Conservation (phyloP, 2,113 vertebrate genomes). For the Podocnemis expansa region DNA sequence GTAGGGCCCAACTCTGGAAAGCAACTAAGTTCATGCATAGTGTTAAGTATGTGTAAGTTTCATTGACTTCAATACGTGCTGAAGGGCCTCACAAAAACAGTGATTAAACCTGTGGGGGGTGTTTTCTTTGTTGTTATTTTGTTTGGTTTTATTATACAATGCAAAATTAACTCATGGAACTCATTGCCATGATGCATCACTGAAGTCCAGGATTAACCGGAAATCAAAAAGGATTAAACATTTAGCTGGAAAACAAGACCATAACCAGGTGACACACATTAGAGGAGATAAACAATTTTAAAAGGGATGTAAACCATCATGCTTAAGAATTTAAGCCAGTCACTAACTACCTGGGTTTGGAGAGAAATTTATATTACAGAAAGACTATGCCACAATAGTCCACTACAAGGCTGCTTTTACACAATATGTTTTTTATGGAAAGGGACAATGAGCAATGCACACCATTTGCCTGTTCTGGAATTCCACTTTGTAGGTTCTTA, state of each 20-base stretch:
- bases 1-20: fast-evolving
- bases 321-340: not conserved
- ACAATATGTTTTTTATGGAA: not conserved
- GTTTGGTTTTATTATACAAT: not conserved
- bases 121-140: not conserved
- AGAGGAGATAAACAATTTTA: not conserved
- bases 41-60: no score
- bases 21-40: fast-evolving
- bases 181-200: not conserved
- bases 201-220: not conserved
- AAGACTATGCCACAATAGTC: not conserved
- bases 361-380: fast-evolving
- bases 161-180: not conserved
- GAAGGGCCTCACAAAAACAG: not conserved
- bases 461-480: fast-evolving
- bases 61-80: fast-evolving
- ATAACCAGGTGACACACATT: not conserved
- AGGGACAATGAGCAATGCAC: not conserved
- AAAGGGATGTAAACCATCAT: not conserved
- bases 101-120: not conserved
- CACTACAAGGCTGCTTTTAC: not conserved
- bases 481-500: not conserved
- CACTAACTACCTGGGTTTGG: no score
- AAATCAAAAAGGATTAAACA: not conserved
- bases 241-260: not conserved